Evolutionary conservation across 2,797 vertebrate species (phyloP).

Genomic region (Austrolebias charrua): DNA sequence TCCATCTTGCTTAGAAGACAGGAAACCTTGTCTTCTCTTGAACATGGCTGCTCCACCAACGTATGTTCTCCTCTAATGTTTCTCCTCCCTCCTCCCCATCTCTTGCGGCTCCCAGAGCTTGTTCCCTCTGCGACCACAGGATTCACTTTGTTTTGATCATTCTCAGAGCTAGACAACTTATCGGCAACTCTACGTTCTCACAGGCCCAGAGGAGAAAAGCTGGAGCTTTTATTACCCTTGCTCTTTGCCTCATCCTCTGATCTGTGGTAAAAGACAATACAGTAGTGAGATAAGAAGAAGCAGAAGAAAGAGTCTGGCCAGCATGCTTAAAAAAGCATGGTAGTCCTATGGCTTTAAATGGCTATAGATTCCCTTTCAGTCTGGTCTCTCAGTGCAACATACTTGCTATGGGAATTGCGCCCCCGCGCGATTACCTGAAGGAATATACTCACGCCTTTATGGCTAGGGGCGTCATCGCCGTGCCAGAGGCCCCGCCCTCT

Average conservation of each 20-base stretch:
- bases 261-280: slow-evolving; percentile 72
- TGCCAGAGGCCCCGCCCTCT: too few species aligned
- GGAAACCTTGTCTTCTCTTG: slow-evolving; percentile 51
- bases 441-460: too few species aligned
- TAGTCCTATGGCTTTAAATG: slow-evolving; percentile 44
- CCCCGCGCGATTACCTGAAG: too few species aligned
- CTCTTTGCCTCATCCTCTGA: slow-evolving; percentile 68
- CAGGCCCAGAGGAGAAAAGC: slow-evolving; percentile 68
- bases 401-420: too few species aligned
- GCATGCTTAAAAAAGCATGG: slow-evolving; percentile 60
- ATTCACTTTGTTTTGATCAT: slow-evolving; percentile 79
- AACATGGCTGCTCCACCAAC: slow-evolving; percentile 34
- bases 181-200: slow-evolving; percentile 69
- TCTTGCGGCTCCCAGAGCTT: slow-evolving; percentile 39
- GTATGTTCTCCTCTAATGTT: slow-evolving; percentile 22
- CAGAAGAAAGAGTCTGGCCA: slow-evolving; percentile 57
- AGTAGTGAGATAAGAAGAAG: slow-evolving; percentile 57
- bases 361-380: too few species aligned
- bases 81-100: slow-evolving; percentile 8
- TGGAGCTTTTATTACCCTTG: slow-evolving; percentile 67
- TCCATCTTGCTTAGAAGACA: slow-evolving; percentile 33
- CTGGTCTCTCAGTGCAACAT: too few species aligned
- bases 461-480: too few species aligned
- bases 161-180: slow-evolving; percentile 72
- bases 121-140: slow-evolving; percentile 66